Evolutionary conservation across 30 jellyfish, hydroid and myxozoan species (phyloP).

Genomic region (Turritopsis dohrnii): DNA sequence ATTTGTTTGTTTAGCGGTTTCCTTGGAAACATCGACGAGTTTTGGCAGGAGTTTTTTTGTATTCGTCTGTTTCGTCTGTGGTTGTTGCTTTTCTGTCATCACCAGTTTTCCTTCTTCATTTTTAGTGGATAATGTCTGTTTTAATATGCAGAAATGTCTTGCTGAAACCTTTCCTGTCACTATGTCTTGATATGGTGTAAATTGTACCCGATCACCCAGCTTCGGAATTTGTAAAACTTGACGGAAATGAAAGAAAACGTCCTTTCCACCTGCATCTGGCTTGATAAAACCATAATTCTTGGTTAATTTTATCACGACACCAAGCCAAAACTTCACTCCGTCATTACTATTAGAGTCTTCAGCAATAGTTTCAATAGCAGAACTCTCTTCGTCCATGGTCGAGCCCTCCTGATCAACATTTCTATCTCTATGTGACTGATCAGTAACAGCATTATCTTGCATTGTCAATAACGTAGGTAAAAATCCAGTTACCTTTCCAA

Average conservation of each 20-base stretch:
- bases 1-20: too few relatives aligned
- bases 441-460: too few relatives aligned
- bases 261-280: slow-evolving; percentile 1
- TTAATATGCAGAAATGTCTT: neutral
- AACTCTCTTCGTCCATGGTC: too few relatives aligned
- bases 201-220: neutral
- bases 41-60: too few relatives aligned
- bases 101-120: neutral
- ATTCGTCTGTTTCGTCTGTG: neutral
- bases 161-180: neutral
- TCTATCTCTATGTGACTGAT: too few relatives aligned
- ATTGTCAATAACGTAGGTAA: too few relatives aligned
- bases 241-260: slow-evolving; percentile 39
- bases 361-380: neutral
- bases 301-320: slow-evolving; percentile 12
- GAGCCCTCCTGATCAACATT: too few relatives aligned
- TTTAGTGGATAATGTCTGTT: neutral
- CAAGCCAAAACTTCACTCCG: neutral
- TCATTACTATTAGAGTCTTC: neutral
- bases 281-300: slow-evolving; percentile 35
- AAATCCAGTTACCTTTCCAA: too few relatives aligned
- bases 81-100: neutral
- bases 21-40: too few relatives aligned
- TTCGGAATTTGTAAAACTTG: slow-evolving; percentile 16
- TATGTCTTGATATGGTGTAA: neutral